A percentile compares a stretch with the other conserved stretches of the same genome.
phyloP scores from a whole-genome alignment of 1,140 invertebrate species.

The Leptoteleia sp. region DNA sequence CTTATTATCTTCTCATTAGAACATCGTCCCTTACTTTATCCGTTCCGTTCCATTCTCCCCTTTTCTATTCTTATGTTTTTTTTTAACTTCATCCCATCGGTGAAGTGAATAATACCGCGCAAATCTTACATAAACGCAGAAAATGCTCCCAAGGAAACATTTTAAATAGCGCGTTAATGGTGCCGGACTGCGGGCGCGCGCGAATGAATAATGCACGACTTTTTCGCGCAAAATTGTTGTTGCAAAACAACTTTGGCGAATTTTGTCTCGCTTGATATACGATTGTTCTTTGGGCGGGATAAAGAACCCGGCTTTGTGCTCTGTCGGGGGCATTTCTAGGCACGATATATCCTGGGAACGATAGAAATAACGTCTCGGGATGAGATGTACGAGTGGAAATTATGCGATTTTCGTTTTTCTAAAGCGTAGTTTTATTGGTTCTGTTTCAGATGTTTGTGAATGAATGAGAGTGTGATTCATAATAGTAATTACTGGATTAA shows the following conservation, averaged over 20 bases:
- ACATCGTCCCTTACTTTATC: too few relatives aligned
- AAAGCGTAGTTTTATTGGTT: too few relatives aligned
- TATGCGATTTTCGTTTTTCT: slow-evolving; percentile 21
- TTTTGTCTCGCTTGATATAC: slow-evolving; percentile 35
- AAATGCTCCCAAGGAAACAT: slow-evolving; percentile 26
- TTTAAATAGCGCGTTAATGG: slow-evolving; percentile 48
- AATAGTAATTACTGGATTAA: too few relatives aligned
- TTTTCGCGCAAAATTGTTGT: slow-evolving; percentile 39
- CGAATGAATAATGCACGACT: slow-evolving; percentile 52
- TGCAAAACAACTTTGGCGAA: slow-evolving; percentile 37
- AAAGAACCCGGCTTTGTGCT: slow-evolving; percentile 12
- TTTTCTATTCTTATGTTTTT: background rate
- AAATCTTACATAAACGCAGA: slow-evolving; percentile 29
- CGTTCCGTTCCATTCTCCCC: slow-evolving; percentile 3
- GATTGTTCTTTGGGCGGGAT: slow-evolving; percentile 40
- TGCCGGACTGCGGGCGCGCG: slow-evolving; percentile 17
- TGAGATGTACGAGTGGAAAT: slow-evolving; percentile 3
- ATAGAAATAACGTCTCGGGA: slow-evolving; percentile 14
- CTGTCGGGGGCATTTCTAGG: background rate
- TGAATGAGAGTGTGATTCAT: too few relatives aligned
- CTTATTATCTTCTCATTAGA: too few relatives aligned
- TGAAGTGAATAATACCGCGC: too few relatives aligned
- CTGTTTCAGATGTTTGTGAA: too few relatives aligned
- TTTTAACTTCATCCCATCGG: background rate
- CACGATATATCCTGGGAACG: background rate